Percentiles rank a stretch among this genome's conserved stretches.
These are phyloP conservation scores for Scaptomyza cyrtandrae DNA, from an alignment of 2,888 invertebrate genomes.

Conservation along the genomic window DNA sequence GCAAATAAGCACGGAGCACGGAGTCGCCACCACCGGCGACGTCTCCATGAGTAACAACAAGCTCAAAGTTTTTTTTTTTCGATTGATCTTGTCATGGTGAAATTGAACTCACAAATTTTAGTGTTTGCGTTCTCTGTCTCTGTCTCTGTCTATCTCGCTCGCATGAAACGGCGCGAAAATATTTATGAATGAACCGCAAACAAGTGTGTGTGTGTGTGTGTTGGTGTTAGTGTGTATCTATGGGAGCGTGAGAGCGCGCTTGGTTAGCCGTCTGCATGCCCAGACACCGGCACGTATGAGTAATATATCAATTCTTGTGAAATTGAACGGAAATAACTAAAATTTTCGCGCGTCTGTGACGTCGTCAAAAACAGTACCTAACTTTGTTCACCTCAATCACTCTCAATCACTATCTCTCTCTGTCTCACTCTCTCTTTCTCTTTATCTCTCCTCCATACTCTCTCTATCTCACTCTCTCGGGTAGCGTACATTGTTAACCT, in stretches of 20 bases:
- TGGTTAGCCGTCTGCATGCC: conserved; percentile 29
- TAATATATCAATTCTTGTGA: conserved; percentile 81
- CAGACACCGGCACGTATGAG: conserved; percentile 78
- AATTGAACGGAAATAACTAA: conserved; percentile 82
- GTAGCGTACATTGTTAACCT: conserved; percentile 26
- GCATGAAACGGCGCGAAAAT: conserved; percentile 31
- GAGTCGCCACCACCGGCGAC: conserved; percentile 39
- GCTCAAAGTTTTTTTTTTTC: conserved; percentile 55
- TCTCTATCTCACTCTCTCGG: not conserved
- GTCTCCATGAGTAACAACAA: conserved; percentile 63
- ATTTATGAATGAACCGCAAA: conserved; percentile 70
- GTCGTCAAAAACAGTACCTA: conserved; percentile 21
- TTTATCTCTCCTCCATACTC: too few relatives aligned
- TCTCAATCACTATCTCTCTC: not conserved
- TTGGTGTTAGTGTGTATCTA: conserved; percentile 16
- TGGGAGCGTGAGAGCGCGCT: conserved; percentile 45
- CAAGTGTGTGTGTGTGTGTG: too few relatives aligned
- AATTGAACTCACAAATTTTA: conserved; percentile 54
- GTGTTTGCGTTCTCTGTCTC: conserved; percentile 11
- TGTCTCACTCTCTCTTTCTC: too few relatives aligned
- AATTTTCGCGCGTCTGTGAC: conserved; percentile 51
- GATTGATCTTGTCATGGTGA: conserved; percentile 74
- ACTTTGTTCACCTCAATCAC: not conserved
- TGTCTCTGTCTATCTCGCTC: conserved; percentile 1
- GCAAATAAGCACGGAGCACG: not conserved